Conservation (phyloP, 1,140 invertebrate species). For the Drosophila kepulauana region DNA sequence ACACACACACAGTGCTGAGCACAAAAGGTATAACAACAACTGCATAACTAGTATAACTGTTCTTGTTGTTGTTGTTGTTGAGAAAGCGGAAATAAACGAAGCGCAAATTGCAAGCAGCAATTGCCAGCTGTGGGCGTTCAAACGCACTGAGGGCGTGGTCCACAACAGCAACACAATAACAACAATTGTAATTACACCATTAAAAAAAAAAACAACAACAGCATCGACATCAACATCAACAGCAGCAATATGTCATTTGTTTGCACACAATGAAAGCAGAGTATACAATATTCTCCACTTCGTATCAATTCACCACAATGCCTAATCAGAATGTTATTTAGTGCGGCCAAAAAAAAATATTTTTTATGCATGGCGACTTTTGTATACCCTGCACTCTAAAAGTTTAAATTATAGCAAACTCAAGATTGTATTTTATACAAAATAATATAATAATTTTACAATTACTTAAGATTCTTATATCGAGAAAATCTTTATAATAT, state of each 20-base stretch:
- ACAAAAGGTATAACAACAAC: slow-evolving; percentile 19
- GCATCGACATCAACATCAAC: neutral
- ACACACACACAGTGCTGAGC: slow-evolving; percentile 13
- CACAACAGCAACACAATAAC: slow-evolving; percentile 6
- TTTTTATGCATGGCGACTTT: no score
- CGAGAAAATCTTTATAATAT: no score
- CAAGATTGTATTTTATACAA: no score
- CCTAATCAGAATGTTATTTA: no score
- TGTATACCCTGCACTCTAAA: no score
- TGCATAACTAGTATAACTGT: slow-evolving; percentile 36
- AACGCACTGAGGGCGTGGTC: slow-evolving; percentile 18
- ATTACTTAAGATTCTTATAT: no score
- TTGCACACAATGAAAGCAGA: neutral
- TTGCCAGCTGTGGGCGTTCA: slow-evolving; percentile 17
- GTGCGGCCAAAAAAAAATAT: no score
- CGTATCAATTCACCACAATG: neutral
- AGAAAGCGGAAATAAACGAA: slow-evolving; percentile 44
- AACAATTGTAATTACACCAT: slow-evolving; percentile 12
- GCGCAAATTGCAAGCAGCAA: slow-evolving; percentile 31
- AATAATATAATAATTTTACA: no score
- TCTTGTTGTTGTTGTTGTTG: slow-evolving; percentile 30
- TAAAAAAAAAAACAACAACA: slow-evolving; percentile 1
- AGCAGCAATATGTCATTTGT: neutral
- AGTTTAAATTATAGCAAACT: no score
- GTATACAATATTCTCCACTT: neutral